phyloP scores from a whole-genome alignment of 1,140 invertebrate species.

The Leptonema lineaticorne region DNA sequence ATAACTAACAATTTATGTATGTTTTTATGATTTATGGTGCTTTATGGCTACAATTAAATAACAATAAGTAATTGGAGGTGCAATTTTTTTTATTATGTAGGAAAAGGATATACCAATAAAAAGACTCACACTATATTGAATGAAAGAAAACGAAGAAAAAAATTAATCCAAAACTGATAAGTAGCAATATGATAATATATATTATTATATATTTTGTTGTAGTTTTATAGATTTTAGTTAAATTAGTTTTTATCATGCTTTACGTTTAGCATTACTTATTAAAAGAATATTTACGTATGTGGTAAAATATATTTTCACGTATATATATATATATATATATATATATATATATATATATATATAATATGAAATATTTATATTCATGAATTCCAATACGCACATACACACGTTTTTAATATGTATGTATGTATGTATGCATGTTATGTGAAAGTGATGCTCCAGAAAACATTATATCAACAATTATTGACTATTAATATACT shows the following conservation, averaged over 20 bases:
- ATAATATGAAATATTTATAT: no score
- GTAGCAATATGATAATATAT: constrained; percentile 41
- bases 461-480: constrained; percentile 27
- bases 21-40: constrained; percentile 31
- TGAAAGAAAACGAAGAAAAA: constrained; percentile 9
- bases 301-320: no score
- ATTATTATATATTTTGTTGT: constrained; percentile 25
- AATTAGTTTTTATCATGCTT: constrained; percentile 24
- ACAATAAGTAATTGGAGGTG: constrained; percentile 30
- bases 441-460: constrained; percentile 12
- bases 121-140: no score
- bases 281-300: no score
- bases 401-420: no score
- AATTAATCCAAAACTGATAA: constrained; percentile 33
- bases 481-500: constrained; percentile 24
- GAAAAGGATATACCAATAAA: background rate
- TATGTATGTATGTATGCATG: constrained; percentile 1
- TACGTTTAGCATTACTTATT: constrained; percentile 19
- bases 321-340: background rate
- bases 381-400: no score
- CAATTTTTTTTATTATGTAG: constrained; percentile 25
- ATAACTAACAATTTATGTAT: constrained; percentile 19
- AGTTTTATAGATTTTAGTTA: constrained; percentile 35
- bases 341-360: background rate
- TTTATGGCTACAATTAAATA: constrained; percentile 29